Percentiles rank a stretch among this genome's conserved stretches.
Conservation (phyloP, 2,888 invertebrate genomes). For the Tiliacea citrago region DNA sequence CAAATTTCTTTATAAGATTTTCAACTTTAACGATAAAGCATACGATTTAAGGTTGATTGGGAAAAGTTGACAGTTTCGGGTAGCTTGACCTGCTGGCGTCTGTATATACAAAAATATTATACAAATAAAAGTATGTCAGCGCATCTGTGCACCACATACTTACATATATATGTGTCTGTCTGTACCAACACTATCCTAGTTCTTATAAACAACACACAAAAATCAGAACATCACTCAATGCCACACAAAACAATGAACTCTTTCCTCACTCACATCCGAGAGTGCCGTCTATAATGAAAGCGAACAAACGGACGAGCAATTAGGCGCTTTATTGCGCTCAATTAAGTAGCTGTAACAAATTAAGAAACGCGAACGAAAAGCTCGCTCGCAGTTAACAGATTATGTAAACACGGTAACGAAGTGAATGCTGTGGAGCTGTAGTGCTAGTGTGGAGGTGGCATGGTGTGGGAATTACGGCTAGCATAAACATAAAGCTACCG, state of each 20-base stretch:
- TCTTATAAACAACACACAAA: not conserved
- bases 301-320: constrained; percentile 63
- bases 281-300: constrained; percentile 43
- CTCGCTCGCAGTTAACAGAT: constrained; percentile 77
- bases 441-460: constrained; percentile 56
- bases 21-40: too few relatives aligned
- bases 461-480: not conserved
- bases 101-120: not conserved
- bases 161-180: too few relatives aligned
- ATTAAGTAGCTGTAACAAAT: constrained; percentile 85
- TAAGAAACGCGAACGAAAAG: constrained; percentile 80
- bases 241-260: not conserved
- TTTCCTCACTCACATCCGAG: constrained; percentile 30
- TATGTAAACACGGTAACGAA: constrained; percentile 86
- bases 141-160: not conserved
- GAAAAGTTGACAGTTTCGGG: too few relatives aligned
- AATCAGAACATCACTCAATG: not conserved
- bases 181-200: not conserved
- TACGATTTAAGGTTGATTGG: too few relatives aligned
- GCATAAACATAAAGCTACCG: too few relatives aligned
- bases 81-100: too few relatives aligned
- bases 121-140: not conserved
- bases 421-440: constrained; percentile 57
- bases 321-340: constrained; percentile 72
- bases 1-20: too few relatives aligned